Evolutionary conservation across 2,113 vertebrate species (phyloP).

Genomic region (Phocoena phocoena): DNA sequence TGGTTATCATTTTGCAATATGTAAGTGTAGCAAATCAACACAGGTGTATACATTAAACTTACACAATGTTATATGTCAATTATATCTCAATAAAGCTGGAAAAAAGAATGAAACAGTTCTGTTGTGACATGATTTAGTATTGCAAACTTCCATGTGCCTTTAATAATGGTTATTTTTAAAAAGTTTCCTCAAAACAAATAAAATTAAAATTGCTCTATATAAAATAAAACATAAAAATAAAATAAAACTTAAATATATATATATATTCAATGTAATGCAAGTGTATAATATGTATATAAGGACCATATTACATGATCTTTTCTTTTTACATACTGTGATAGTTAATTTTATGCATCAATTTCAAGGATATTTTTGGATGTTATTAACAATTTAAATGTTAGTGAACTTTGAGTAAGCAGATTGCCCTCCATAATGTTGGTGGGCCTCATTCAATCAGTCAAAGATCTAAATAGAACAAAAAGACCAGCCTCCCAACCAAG

Average conservation of each 20-base stretch:
- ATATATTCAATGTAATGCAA: neutral
- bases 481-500: neutral
- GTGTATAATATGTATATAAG: neutral
- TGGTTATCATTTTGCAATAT: neutral
- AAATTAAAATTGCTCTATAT: neutral
- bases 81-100: neutral
- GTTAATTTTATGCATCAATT: neutral
- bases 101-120: neutral
- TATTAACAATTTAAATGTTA: constrained; percentile 6
- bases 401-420: neutral
- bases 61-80: neutral
- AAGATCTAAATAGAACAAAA: neutral
- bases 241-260: neutral
- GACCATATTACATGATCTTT: neutral
- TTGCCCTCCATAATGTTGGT: neutral
- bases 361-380: neutral
- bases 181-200: neutral
- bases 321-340: neutral
- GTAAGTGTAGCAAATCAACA: neutral
- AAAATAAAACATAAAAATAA: neutral
- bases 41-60: neutral
- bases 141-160: neutral
- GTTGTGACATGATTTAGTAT: neutral
- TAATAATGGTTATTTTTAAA: constrained; percentile 11
- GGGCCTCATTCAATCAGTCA: neutral